Conservation (phyloP, 37 sponge, comb jelly and placozoan genomes). For the Eunapius fragilis region DNA sequence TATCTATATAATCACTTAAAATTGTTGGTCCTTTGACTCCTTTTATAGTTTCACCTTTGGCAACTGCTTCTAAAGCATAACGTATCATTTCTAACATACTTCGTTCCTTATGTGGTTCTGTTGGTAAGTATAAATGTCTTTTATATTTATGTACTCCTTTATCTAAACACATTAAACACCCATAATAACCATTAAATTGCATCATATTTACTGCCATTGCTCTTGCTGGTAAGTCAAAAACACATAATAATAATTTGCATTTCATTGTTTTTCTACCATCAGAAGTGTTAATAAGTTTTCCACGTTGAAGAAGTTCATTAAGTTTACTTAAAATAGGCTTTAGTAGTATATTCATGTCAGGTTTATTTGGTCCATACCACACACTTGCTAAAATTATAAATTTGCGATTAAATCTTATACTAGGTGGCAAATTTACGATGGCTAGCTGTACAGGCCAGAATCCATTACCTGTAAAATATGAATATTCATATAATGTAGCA, state of each 20-base stretch:
- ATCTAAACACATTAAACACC: not conserved
- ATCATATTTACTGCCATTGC: not conserved
- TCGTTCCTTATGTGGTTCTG: not conserved
- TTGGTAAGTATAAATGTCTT: not conserved
- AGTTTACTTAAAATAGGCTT: not conserved
- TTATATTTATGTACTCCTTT: not conserved
- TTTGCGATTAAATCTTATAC: not conserved
- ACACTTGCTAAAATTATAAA: not conserved
- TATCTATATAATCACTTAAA: not conserved
- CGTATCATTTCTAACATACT: not conserved
- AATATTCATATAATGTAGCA: not conserved
- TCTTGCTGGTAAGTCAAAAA: not conserved
- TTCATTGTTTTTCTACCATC: not conserved
- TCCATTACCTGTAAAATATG: not conserved
- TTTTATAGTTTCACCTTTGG: not conserved
- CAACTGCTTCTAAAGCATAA: not conserved
- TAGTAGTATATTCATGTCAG: not conserved
- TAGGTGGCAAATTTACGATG: conserved; percentile 6
- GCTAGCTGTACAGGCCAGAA: conserved; percentile 3
- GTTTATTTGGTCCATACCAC: conserved; percentile 1
- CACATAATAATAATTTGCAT: not conserved
- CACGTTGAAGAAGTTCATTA: not conserved
- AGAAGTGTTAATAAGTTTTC: not conserved
- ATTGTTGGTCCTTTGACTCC: not conserved
- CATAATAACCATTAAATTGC: not conserved